Evolutionary conservation across 2,797 vertebrate genomes (phyloP), one percentile per base, ranked within the genome.

Genomic region (Phrynocephalus guinanensis): DNA sequence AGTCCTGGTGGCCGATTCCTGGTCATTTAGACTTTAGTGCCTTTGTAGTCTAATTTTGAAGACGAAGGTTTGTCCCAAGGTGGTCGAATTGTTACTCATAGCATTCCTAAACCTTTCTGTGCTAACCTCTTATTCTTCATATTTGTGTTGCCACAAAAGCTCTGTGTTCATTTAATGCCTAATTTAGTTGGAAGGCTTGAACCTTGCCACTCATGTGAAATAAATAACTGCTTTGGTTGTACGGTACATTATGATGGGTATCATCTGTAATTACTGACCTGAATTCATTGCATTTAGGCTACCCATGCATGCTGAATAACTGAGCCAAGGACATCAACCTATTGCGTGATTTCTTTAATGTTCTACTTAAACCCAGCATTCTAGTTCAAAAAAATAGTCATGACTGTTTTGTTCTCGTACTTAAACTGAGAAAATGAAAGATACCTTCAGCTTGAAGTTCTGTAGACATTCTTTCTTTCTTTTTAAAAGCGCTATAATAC

Each of bases 211-310:
- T 72, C 76, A 56, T 44, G 89, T 93, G 94, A 93, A 95, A 92
- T 93, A 96, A 95, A 96, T 96, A 96, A 93, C 89, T 87, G 89
- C 87, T 92, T 90, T 90, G 90, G 88, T 90, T 87, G 84, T 88
- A 92, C 87, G 85, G 78, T 87, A 89, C 86, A 86, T 94, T 0
- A 3, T 94, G 95, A 95, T 75, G 88, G 87, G 92, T 91, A 91
- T 96, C 95, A 94, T 95, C 92, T 92, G 89, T 95, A 96, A 94
- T 95, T 94, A 95, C 95, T 95, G 95, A 92, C 93, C 89, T 86
- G 93, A 95, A 95, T 96, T 95, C 95, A 94, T 96, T 94, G 90
- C 86, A 72, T 95, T 95, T 96, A 96, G 96, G 95, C 95, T 96
- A 93, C 92, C 90, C 94, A 88, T 87, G 91, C 93, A 89, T 87